Base-by-base conservation (phyloP, 2,888 invertebrate species). In the Apocheima hispidaria region DNA sequence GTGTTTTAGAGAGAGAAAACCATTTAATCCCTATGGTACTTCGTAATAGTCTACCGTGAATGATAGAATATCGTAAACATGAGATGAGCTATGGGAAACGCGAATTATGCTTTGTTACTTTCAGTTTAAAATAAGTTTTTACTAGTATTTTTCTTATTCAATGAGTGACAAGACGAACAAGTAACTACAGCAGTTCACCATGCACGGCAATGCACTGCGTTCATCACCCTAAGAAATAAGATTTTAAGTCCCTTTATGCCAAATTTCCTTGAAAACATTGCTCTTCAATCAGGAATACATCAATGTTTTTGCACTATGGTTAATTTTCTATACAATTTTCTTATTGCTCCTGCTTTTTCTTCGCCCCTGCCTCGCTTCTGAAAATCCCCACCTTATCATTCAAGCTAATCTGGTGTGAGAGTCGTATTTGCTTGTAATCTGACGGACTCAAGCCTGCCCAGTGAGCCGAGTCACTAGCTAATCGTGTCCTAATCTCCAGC, bases 401-500 rank as follows among this genome's bases (percentile, higher is more conserved):
- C 70, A 76, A 81, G 81, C 74, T 88, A 88, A 88, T 88, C 88
- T 86, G 82, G 83, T 82, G 78, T 71, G 83, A 83, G 82, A 81
- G 82, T 86, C 83, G 76, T 82, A 83, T 80, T 77, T 83, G 84
- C 79, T 80, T 86, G 88, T 91, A 91, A 91, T 92, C 90, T 90
- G 52, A 81, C 82, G 78, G 79, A 81, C 82, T 75, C 74, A 81
- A 80, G 81, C 82, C 83, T 88, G 46, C 83, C 82, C 75, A 71
- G n/a, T n/a, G n/a, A n/a, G 80, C 79, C 85, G 82, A 85, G 82
- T 81, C 88, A 77, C 77, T 81, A 81, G 85, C 90, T 92, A 92
- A 92, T 92, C 91, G 86, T 81, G 84, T 81, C 87, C 88, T 92
- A 91, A 92, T 92, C 92, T 89, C 81, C 74, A 83, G 83, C 89